phyloP scores from a whole-genome alignment of 2,888 invertebrate genomes.

The Drosophila prolongata region DNA sequence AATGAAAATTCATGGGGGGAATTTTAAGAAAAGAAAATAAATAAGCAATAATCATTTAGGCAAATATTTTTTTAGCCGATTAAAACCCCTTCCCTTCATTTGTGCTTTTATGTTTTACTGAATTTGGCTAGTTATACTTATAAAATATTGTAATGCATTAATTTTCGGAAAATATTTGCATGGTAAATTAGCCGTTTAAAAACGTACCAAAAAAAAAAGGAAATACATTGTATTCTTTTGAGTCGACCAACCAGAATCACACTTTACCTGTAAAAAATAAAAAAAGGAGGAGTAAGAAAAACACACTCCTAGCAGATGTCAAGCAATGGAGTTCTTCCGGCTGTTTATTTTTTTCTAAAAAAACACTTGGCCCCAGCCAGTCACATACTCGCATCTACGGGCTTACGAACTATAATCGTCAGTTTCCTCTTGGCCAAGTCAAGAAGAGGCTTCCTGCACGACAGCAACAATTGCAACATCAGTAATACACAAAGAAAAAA shows the following conservation, averaged over 20 bases:
- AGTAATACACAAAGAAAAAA: constrained; percentile 17
- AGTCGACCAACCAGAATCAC: background rate
- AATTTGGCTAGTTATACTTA: too few species aligned
- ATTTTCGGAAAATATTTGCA: background rate
- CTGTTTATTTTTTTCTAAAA: constrained; percentile 20
- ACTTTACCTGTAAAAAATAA: background rate
- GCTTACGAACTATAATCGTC: constrained; percentile 62
- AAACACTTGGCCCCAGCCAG: constrained; percentile 11
- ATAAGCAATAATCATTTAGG: background rate
- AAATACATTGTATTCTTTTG: background rate
- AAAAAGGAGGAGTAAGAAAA: background rate
- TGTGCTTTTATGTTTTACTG: too few species aligned
- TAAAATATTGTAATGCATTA: background rate
- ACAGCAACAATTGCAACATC: constrained; percentile 29
- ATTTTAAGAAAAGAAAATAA: background rate
- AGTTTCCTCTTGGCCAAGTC: constrained; percentile 74
- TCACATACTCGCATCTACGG: constrained; percentile 32
- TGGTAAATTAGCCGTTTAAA: background rate
- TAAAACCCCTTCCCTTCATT: too few species aligned
- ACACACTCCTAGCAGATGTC: constrained; percentile 44
- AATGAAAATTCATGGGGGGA: background rate
- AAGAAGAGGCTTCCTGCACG: constrained; percentile 73
- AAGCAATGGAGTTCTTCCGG: constrained; percentile 53
- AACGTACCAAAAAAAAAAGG: background rate
- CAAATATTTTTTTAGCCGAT: background rate